phyloP scores from a whole-genome alignment of 2,113 vertebrate species.

The Microcebus griseorufus region DNA sequence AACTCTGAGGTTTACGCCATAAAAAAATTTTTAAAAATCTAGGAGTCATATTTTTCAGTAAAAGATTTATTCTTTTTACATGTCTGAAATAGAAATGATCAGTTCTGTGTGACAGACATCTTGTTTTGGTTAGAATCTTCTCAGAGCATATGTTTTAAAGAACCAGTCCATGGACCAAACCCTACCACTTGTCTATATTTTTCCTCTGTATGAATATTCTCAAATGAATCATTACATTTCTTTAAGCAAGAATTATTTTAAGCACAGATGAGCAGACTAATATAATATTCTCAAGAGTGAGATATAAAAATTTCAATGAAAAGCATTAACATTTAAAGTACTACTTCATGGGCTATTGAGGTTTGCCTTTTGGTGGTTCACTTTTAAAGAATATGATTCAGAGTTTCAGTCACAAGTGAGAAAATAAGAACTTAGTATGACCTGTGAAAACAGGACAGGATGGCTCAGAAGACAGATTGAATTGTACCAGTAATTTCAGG shows the following conservation, averaged over 20 bases:
- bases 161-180: not conserved
- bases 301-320: not conserved
- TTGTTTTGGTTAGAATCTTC: not conserved
- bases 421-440: slow-evolving; percentile 20
- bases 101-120: not conserved
- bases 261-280: not conserved
- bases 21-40: not conserved
- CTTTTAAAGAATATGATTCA: not conserved
- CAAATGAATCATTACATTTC: not conserved
- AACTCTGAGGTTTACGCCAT: not conserved
- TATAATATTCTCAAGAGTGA: not conserved
- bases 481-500: slow-evolving; percentile 2
- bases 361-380: not conserved
- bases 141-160: not conserved
- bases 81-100: not conserved
- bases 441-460: not conserved
- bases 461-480: not conserved
- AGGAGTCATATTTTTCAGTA: not conserved
- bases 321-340: not conserved
- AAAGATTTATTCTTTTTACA: not conserved
- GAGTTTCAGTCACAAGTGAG: not conserved
- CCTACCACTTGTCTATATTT: not conserved
- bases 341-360: not conserved
- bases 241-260: not conserved
- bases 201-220: not conserved